phyloP scores from a whole-genome alignment of 2,797 vertebrate genomes.

The Notamacropus eugenii region DNA sequence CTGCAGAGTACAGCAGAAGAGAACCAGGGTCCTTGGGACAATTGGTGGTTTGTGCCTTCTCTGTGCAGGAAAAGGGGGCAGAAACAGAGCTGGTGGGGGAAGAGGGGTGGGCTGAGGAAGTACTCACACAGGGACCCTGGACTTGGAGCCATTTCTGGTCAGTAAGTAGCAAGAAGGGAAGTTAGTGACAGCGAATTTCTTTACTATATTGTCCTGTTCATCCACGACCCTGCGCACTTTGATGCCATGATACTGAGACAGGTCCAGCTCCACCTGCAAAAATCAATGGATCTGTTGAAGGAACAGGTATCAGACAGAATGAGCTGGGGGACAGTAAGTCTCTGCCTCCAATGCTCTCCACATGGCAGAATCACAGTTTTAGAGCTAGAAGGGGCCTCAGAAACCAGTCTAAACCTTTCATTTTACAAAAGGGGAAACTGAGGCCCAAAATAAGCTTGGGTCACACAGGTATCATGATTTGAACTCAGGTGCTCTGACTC shows the following conservation, averaged over 20 bases:
- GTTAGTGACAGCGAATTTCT: slow-evolving; percentile 86
- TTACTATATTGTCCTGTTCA: slow-evolving; percentile 86
- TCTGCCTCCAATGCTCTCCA: background rate
- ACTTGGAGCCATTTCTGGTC: slow-evolving; percentile 85
- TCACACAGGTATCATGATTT: background rate
- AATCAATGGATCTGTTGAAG: background rate
- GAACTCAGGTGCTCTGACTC: background rate
- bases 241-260: slow-evolving; percentile 92
- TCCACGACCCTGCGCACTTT: slow-evolving; percentile 90
- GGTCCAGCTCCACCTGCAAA: slow-evolving; percentile 92
- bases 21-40: background rate
- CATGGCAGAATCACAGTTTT: background rate
- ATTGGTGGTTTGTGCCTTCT: background rate
- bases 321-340: background rate
- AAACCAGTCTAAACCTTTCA: background rate
- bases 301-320: accelerated
- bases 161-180: slow-evolving; percentile 94
- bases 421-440: background rate
- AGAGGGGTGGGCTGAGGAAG: accelerated
- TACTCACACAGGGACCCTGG: slow-evolving; percentile 90
- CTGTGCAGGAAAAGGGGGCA: background rate
- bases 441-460: background rate
- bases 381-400: background rate
- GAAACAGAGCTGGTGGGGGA: background rate
- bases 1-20: background rate